Evolutionary conservation across 2,888 invertebrate species (phyloP), one percentile per base, ranked within the genome.

Genomic region (Alsophila aescularia): DNA sequence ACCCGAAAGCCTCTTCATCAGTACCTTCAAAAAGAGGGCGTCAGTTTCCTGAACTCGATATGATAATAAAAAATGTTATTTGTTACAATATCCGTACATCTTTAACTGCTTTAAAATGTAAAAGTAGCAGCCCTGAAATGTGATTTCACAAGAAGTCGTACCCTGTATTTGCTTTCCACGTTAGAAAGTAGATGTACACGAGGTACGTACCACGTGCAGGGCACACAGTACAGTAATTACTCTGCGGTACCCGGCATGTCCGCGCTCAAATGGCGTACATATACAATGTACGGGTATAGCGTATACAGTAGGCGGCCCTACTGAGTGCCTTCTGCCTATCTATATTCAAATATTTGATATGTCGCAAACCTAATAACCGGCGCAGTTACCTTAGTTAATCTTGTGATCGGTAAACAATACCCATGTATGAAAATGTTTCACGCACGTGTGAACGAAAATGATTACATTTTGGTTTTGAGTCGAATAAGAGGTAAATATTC

Each of bases 81-180:
- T 24, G 7, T 5, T 24, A 24, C 3, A 7, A 24, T 7, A 5
- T 24, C 8, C 1, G 8, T 7, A 5, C 5, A 24, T 24, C 24
- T 2, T 9, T n/a, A 29, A 2, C 2, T n/a, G n/a, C n/a, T n/a
- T 8, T n/a, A n/a, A 29, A 29, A 29, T 1, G 1, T 24, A 39
- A 21, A 40, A 41, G 44, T 12, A 40, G 24, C 70, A 75, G 41
- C 77, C 76, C 74, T 77, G 52, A 18, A 49, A 47, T 45, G 65
- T 66, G 71, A 73, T 74, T 77, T 67, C 71, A 60, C 67, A 75
- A 70, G 69, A 62, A 66, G 56, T 67, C 49, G 48, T 18, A 51
- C 55, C 36, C 49, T 63, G 56, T 73, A 67, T 77, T 77, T 77
- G 70, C 68, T 45, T 67, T 68, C 54, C 60, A 67, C 60, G 64